Evolutionary conservation across 2,113 vertebrate species (phyloP).

Genomic region (Phaethornis superciliosus): DNA sequence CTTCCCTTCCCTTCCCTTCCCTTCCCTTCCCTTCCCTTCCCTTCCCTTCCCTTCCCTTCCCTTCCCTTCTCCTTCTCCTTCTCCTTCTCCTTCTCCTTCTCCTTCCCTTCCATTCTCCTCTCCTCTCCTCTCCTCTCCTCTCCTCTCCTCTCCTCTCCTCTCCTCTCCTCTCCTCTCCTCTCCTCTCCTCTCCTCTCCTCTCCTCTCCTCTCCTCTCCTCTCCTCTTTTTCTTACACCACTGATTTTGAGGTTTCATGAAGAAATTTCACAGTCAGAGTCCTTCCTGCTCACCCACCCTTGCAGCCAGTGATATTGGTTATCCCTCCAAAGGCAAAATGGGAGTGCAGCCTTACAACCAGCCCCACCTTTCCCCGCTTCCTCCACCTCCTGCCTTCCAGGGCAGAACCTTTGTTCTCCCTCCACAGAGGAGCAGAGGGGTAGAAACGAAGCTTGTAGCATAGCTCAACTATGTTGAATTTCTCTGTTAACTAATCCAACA

Average conservation of each 20-base stretch:
- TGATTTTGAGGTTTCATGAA: background rate
- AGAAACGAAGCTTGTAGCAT: slow-evolving; percentile 34
- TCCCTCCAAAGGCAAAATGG: background rate
- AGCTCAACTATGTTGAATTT: slow-evolving; percentile 51
- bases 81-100: no score
- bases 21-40: no score
- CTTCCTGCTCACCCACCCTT: background rate
- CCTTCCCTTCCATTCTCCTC: no score
- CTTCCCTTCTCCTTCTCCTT: no score
- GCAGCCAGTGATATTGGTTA: fast-evolving
- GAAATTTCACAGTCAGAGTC: background rate
- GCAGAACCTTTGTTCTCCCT: slow-evolving; percentile 33
- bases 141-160: no score
- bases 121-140: no score
- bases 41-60: no score
- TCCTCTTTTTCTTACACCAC: no score
- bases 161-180: no score
- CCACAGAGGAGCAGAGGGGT: background rate
- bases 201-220: no score
- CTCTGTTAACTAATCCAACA: slow-evolving; percentile 63
- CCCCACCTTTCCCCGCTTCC: background rate
- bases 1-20: no score
- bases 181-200: no score
- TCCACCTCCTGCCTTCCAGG: background rate
- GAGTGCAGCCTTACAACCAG: background rate